These are phyloP conservation scores for Vanessa tameamea DNA, from an alignment of 1,140 invertebrate genomes.

Conservation along the genomic window DNA sequence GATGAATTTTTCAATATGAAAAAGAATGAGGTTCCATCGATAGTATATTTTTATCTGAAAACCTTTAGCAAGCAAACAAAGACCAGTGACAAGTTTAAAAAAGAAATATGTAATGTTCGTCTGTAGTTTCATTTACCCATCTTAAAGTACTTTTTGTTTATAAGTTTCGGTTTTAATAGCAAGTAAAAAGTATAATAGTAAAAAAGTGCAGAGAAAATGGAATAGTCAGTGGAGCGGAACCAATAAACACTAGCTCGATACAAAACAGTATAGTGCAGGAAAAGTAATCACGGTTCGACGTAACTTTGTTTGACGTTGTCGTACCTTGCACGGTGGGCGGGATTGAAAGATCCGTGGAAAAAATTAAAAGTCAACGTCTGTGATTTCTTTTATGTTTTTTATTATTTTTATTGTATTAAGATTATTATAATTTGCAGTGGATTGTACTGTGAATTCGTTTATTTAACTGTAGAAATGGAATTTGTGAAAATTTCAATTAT, in stretches of 20 bases:
- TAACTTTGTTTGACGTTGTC: conserved; percentile 54
- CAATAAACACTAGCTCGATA: conserved; percentile 50
- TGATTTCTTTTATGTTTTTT: neutral
- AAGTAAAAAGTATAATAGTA: conserved; percentile 27
- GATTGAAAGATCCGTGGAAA: neutral
- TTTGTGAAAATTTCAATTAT: too few relatives aligned
- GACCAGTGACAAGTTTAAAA: neutral
- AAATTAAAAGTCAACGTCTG: neutral
- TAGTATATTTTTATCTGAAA: too few relatives aligned
- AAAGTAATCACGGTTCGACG: conserved; percentile 55
- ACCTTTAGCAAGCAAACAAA: too few relatives aligned
- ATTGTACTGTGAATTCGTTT: neutral
- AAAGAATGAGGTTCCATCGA: too few relatives aligned
- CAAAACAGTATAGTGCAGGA: conserved; percentile 51
- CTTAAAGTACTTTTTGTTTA: neutral
- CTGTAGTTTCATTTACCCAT: neutral
- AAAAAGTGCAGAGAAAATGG: conserved; percentile 36
- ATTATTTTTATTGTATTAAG: neutral
- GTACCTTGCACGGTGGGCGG: conserved; percentile 33
- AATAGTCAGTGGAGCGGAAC: conserved; percentile 48
- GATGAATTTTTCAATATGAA: too few relatives aligned
- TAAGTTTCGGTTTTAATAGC: conserved; percentile 6
- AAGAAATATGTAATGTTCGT: neutral
- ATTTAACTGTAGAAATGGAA: too few relatives aligned
- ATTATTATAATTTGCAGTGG: neutral